Conservation (phyloP, 2,113 vertebrate species). For the Bufo gargarizans region DNA sequence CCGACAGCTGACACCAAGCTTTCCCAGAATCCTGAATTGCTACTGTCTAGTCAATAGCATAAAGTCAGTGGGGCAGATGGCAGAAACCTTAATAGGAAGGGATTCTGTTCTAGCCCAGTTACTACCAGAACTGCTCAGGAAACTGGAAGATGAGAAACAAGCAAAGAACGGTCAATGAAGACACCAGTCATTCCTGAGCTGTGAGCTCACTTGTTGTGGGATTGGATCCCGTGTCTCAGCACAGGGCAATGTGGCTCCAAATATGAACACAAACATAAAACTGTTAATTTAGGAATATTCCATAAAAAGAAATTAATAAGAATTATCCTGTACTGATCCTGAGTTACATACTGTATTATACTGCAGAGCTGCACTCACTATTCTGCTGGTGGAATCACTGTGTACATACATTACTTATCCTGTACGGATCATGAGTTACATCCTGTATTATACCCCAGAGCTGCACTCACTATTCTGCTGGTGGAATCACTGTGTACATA, state of each 20-base stretch:
- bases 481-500: too few relatives aligned
- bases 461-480: too few relatives aligned
- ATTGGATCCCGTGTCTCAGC: neutral
- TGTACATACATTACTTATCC: too few relatives aligned
- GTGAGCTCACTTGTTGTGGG: neutral
- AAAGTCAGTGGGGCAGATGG: neutral
- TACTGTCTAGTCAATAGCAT: too few relatives aligned
- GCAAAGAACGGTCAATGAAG: neutral
- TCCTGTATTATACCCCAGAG: too few relatives aligned
- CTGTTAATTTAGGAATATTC: too few relatives aligned
- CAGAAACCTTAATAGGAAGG: neutral
- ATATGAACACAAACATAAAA: too few relatives aligned
- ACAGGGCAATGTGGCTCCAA: neutral
- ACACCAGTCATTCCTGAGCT: neutral
- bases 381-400: too few relatives aligned
- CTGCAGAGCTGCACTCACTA: too few relatives aligned
- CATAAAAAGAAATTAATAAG: too few relatives aligned
- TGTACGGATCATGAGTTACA: too few relatives aligned
- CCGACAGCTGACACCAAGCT: neutral
- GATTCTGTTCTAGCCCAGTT: neutral
- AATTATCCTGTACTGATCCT: neutral
- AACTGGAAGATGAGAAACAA: slow-evolving; percentile 9
- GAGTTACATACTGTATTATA: too few relatives aligned
- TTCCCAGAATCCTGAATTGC: neutral
- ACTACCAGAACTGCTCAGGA: neutral